Base-by-base conservation (phyloP, 2,888 invertebrate genomes). In the Hyposoter dolosus region DNA sequence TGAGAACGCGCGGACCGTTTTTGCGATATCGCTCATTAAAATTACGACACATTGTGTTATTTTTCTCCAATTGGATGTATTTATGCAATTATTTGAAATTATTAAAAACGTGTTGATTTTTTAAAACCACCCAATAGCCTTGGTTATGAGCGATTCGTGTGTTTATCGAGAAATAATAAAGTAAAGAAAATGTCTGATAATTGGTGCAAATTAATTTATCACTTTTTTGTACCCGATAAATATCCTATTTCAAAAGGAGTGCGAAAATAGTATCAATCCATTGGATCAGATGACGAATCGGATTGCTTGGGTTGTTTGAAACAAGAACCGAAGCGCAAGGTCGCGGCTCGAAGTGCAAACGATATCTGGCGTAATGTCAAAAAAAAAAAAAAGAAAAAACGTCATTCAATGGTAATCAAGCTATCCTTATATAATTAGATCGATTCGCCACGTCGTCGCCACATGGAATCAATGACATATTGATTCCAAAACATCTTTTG, bases 361-460 rank as follows among this genome's bases (percentile, higher is more conserved):
- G 81, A 84, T 77, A 66, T 43, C 45, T 66, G 15, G 65, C 43
- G n/a, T 53, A 32, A n/a, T 17, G 4, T 50, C 3, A 9, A n/a
- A 35, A 75, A 6, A 32, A 50, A 45, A 40, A 35, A 53, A 28
- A 45, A 40, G 19, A 53, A 28, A 50, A 71, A 71, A 17, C 6
- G 35, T 19, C 53, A 72, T 12, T 45, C 71, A 45, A 23, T 12
- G 28, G 81, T 78, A 77, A 78, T 78, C 74, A 68, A 74, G 82
- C 74, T 69, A 40, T 76, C 40, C 23, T 65, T 76, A 84, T 80
- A 69, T 74, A 40, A 76, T 76, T 80, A 74, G 47, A 75, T 69
- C 75, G 19, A 15, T 19, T 63, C 74, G n/a, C 28, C 15, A 3
- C 15, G 15, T 15, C 28, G 60, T 28, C 60, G 15, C 28, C 60